Percentiles rank a stretch among this genome's conserved stretches.
Evolutionary conservation across 2,888 invertebrate genomes (phyloP).

Genomic region (Ypsolopha sequella): DNA sequence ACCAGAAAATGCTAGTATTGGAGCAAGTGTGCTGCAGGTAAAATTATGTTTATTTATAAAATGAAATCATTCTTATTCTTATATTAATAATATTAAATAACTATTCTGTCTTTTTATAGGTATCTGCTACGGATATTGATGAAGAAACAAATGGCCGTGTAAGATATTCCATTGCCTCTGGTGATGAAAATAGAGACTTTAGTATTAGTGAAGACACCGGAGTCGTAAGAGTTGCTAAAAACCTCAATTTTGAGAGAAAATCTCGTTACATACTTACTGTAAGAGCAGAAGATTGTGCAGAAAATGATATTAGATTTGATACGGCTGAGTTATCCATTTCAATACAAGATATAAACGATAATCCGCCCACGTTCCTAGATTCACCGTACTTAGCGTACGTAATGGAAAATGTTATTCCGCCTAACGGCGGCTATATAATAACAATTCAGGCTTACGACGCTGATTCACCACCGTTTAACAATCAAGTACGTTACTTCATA

Average conservation of each 20-base stretch:
- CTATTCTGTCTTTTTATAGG: constrained; percentile 55
- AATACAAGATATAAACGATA: constrained; percentile 94
- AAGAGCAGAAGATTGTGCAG: constrained; percentile 89
- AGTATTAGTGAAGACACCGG: constrained; percentile 94
- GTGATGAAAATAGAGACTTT: constrained; percentile 92
- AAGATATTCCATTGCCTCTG: constrained; percentile 88
- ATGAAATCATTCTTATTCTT: too few relatives aligned
- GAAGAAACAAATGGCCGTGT: constrained; percentile 92
- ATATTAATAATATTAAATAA: too few relatives aligned
- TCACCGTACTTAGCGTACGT: constrained; percentile 95
- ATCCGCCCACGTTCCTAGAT: constrained; percentile 91
- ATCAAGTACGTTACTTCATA: constrained; percentile 91
- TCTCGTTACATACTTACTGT: constrained; percentile 86
- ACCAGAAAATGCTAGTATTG: constrained; percentile 94
- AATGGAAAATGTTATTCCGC: constrained; percentile 91
- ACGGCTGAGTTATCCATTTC: constrained; percentile 86
- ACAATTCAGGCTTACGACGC: constrained; percentile 91
- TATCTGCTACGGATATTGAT: constrained; percentile 90
- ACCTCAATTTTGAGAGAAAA: constrained; percentile 93
- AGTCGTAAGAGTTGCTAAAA: constrained; percentile 90
- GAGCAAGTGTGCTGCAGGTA: constrained; percentile 89
- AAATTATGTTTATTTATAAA: constrained; percentile 6
- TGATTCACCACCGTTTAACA: constrained; percentile 91
- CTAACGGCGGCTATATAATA: constrained; percentile 83
- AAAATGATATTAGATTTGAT: constrained; percentile 79